Conservation (phyloP, 2,888 invertebrate species). For the Pyrrhosoma nymphula region DNA sequence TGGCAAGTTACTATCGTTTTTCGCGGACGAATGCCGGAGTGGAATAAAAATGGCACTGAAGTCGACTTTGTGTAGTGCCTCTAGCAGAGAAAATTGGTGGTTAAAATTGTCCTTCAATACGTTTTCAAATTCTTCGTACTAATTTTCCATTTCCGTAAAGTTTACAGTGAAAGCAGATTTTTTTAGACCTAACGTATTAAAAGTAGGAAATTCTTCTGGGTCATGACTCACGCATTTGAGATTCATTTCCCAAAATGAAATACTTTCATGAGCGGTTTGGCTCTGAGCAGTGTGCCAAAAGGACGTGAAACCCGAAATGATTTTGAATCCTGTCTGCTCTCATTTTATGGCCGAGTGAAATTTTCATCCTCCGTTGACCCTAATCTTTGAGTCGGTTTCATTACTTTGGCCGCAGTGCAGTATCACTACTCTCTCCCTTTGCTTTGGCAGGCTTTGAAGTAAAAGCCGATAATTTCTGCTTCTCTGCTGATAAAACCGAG, state of each 20-base stretch:
- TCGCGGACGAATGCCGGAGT: too few relatives aligned
- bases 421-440: not conserved
- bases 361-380: not conserved
- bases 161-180: not conserved
- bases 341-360: not conserved
- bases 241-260: not conserved
- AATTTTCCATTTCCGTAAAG: too few relatives aligned
- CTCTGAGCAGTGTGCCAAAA: not conserved
- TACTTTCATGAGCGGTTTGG: not conserved
- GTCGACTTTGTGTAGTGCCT: too few relatives aligned
- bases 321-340: not conserved
- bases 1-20: too few relatives aligned
- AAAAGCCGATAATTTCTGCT: not conserved
- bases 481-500: not conserved
- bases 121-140: not conserved
- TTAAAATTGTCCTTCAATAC: not conserved
- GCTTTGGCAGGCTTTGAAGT: not conserved
- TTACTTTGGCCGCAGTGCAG: slow-evolving; percentile 5
- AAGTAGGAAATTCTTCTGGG: not conserved
- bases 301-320: not conserved
- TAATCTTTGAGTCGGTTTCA: not conserved
- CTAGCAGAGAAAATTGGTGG: too few relatives aligned
- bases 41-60: too few relatives aligned
- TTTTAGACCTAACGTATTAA: not conserved
- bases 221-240: not conserved